phyloP scores from a whole-genome alignment of 30 jellyfish, hydroid and myxozoan genomes.

The Pseudorhiza aurosa region DNA sequence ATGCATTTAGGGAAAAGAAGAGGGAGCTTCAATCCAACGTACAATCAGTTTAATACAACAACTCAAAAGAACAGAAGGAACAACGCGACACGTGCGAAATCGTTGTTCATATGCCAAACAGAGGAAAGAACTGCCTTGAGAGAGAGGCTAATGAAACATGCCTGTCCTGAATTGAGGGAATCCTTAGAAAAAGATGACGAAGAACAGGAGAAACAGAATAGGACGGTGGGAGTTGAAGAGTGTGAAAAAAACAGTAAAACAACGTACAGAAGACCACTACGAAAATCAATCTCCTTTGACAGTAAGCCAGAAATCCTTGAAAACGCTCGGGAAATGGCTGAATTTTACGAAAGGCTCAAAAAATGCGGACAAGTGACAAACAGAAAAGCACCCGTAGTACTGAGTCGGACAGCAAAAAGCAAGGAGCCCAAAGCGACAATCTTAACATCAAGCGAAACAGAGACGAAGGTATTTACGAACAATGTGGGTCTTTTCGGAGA shows the following conservation, averaged over 20 bases:
- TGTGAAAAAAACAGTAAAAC: not conserved
- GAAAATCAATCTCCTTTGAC: constrained; percentile 4
- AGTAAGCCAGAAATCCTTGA: not conserved
- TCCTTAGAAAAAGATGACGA: constrained; percentile 49
- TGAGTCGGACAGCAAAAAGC: not conserved
- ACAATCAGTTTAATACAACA: constrained; percentile 36
- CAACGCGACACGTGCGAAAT: constrained; percentile 60
- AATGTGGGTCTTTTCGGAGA: constrained; percentile 9
- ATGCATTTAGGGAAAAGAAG: constrained; percentile 70
- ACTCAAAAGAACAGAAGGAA: constrained; percentile 6
- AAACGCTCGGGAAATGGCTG: not conserved
- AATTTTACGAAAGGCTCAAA: not conserved
- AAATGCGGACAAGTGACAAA: not conserved
- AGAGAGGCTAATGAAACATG: constrained; percentile 68
- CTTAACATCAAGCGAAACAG: not conserved
- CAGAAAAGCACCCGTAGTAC: constrained; percentile 1
- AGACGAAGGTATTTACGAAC: not conserved
- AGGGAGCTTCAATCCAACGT: constrained; percentile 82
- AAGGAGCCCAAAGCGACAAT: not conserved
- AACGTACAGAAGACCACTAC: not conserved
- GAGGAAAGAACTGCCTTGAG: constrained; percentile 52
- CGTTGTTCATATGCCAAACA: constrained; percentile 46
- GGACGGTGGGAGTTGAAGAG: not conserved
- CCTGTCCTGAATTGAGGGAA: constrained; percentile 74
- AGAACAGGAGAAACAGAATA: not conserved